Evolutionary conservation across 2,888 invertebrate genomes (phyloP).

Genomic region (Xylophagus ater): DNA sequence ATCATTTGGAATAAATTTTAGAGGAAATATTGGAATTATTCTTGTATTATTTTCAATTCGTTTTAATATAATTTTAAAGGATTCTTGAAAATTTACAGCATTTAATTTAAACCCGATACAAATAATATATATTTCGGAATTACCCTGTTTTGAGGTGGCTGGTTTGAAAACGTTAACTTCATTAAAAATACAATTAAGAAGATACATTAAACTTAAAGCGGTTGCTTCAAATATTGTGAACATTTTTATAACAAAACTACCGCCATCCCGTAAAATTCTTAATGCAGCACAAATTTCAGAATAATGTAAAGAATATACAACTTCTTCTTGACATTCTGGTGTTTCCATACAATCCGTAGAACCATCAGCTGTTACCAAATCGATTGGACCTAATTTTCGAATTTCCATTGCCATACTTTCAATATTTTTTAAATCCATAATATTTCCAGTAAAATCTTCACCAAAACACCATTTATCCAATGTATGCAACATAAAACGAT

Average conservation of each 20-base stretch:
- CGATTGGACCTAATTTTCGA: slow-evolving; percentile 44
- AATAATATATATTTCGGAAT: slow-evolving; percentile 85
- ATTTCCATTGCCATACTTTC: slow-evolving; percentile 44
- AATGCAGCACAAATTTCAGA: slow-evolving; percentile 75
- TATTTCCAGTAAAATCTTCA: slow-evolving; percentile 71
- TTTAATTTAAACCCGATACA: slow-evolving; percentile 42
- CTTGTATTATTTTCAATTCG: slow-evolving; percentile 11
- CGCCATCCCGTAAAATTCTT: slow-evolving; percentile 54
- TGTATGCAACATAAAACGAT: slow-evolving; percentile 70
- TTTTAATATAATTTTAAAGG: slow-evolving; percentile 30
- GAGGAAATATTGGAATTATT: slow-evolving; percentile 48
- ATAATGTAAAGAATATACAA: slow-evolving; percentile 67
- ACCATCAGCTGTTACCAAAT: slow-evolving; percentile 84
- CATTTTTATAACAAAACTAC: slow-evolving; percentile 73
- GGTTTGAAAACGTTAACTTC: slow-evolving; percentile 75
- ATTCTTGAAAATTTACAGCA: slow-evolving; percentile 11
- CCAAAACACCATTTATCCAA: slow-evolving; percentile 79
- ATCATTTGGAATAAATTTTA: slow-evolving; percentile 45
- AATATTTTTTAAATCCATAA: slow-evolving; percentile 60
- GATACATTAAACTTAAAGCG: slow-evolving; percentile 67
- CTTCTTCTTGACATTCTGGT: slow-evolving; percentile 78
- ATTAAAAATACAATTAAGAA: slow-evolving; percentile 64
- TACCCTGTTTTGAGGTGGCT: slow-evolving; percentile 85
- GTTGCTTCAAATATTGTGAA: slow-evolving; percentile 81
- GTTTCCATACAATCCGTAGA: slow-evolving; percentile 77